Base-by-base conservation (phyloP, 2,113 vertebrate genomes). In the Pagrus major region DNA sequence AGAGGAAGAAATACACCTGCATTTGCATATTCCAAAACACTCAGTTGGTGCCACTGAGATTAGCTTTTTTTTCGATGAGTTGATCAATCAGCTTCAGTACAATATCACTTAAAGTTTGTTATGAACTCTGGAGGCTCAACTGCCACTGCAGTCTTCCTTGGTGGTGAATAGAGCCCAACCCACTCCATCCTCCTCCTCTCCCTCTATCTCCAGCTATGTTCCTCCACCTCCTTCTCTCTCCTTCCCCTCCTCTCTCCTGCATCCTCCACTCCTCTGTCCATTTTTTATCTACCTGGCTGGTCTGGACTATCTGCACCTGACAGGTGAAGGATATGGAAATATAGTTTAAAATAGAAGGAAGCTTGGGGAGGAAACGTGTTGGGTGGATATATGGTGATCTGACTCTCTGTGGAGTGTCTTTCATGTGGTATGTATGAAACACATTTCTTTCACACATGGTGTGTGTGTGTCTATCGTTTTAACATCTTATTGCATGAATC, bases 341-440 rank as follows among this genome's bases (percentile, higher is more conserved):
- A 73, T 71, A 85, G 71, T 68, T 68, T 3, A 51, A 55, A 54
- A 63, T 60, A 80, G 15, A 46, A 73, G 42, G 20, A 65, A 51
- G 29, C 31, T 69, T 15, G 6, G 3, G 39, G 58, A 25, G n/a
- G 33, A 51, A 27, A 44, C 42, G 51, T 55, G 10, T 56, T 64
- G 8, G n/a, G 54, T 16, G 68, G 75, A 80, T 86, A 55, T 52
- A 64, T 44, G 41, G 33, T 41, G 27, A 76, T 77, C 15, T 54
- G 1, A 56, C 64, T 63, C 29, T 51, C 60, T 69, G 71, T 66
- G 83, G 69, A 72, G 71, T 58, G 55, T 80, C 46, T 78, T 90
- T 87, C n/a, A 71, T 90, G 79, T 90, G 92, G 92, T 93, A 92
- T 44, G 93, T 93, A 93, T 84, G 27, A 31, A 63, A 85, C 51